phyloP scores from a whole-genome alignment of 2,113 vertebrate genomes.

The Perca flavescens region DNA sequence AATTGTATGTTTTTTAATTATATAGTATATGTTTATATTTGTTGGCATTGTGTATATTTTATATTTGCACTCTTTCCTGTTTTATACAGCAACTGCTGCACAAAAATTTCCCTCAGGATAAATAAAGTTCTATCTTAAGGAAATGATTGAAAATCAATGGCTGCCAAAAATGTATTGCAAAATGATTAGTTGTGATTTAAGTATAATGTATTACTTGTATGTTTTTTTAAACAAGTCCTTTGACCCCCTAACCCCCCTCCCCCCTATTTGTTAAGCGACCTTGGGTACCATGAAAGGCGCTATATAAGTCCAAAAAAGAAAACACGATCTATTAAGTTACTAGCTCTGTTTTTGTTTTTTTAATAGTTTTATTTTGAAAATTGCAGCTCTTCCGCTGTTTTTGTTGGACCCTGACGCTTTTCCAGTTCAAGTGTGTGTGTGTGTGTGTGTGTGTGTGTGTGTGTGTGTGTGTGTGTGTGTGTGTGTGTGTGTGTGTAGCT shows the following conservation, averaged over 20 bases:
- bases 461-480: too few species aligned
- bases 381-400: background rate
- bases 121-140: background rate
- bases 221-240: background rate
- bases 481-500: too few species aligned
- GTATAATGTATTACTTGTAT: background rate
- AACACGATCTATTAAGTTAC: too few species aligned
- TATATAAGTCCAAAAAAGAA: too few species aligned
- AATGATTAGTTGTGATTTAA: background rate
- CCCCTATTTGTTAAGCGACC: too few species aligned
- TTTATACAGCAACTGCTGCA: background rate
- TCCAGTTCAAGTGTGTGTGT: background rate
- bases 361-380: slow-evolving; percentile 41
- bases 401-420: background rate
- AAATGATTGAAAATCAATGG: background rate
- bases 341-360: too few species aligned
- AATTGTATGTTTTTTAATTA: background rate
- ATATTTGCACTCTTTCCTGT: background rate
- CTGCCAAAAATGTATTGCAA: background rate
- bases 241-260: too few species aligned
- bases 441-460: background rate
- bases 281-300: too few species aligned
- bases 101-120: background rate
- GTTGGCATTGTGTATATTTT: background rate
- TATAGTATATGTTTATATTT: background rate